phyloP scores from a whole-genome alignment of 2,797 vertebrate species.

The Merluccius polli region DNA sequence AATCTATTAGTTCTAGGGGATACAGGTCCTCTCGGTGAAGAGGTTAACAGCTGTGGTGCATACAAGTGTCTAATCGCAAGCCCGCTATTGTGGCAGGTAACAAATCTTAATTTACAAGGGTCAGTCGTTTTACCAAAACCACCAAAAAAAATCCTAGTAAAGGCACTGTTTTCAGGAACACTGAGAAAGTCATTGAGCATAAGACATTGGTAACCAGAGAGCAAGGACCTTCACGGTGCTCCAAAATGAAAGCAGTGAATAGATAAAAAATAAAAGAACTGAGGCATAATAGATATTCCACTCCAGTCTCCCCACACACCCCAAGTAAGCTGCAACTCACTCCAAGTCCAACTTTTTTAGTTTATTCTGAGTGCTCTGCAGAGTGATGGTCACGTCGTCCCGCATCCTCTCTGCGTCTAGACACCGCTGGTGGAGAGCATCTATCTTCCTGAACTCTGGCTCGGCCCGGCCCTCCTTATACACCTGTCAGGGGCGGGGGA shows the following conservation, averaged over 20 bases:
- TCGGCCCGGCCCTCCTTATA: constrained; percentile 80
- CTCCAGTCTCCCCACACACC: too few species aligned
- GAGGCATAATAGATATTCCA: too few species aligned
- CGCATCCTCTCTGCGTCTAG: constrained; percentile 81
- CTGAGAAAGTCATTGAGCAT: too few species aligned
- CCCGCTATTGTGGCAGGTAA: background rate
- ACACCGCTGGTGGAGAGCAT: constrained; percentile 86
- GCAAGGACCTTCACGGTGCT: too few species aligned
- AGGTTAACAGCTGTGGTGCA: background rate
- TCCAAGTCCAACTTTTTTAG: constrained; percentile 85
- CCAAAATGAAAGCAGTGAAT: too few species aligned
- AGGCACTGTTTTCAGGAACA: too few species aligned
- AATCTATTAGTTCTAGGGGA: too few species aligned
- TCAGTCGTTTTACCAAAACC: background rate
- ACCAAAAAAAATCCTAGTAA: background rate
- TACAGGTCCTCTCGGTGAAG: too few species aligned
- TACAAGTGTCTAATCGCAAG: background rate
- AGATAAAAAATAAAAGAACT: background rate
- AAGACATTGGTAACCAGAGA: too few species aligned
- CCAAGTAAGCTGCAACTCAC: constrained; percentile 69
- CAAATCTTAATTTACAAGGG: background rate
- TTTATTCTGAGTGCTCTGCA: constrained; percentile 82
- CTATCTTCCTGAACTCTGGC: constrained; percentile 81
- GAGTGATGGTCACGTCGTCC: constrained; percentile 80
- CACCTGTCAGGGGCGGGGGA: constrained; percentile 63